Evolutionary conservation across 2,113 vertebrate species (phyloP).

Genomic region (Oxygymnocypris stewartii): DNA sequence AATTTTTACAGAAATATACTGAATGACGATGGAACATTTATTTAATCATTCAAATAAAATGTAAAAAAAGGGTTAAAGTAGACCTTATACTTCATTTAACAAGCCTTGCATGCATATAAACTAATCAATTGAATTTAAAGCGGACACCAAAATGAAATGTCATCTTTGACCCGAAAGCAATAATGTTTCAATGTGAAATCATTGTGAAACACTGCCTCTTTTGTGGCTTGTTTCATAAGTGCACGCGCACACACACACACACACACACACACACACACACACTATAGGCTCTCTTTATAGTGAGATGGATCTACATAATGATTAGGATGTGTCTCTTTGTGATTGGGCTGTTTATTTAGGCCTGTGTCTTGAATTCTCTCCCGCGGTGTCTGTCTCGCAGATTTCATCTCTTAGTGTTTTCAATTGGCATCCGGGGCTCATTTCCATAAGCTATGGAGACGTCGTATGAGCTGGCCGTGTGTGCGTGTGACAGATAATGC

Average conservation of each 20-base stretch:
- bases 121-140: neutral
- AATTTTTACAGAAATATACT: too few relatives aligned
- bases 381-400: constrained; percentile 33
- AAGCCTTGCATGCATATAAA: neutral
- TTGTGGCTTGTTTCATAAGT: neutral
- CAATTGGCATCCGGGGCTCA: constrained; percentile 47
- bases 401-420: constrained; percentile 55
- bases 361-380: constrained; percentile 45
- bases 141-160: neutral
- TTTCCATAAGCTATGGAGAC: constrained; percentile 55
- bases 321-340: neutral
- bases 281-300: neutral
- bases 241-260: too few relatives aligned
- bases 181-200: neutral
- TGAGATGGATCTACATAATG: constrained; percentile 14
- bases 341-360: constrained; percentile 44
- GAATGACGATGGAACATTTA: too few relatives aligned
- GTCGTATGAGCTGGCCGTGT: constrained; percentile 33
- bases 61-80: neutral
- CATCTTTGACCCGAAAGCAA: neutral
- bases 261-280: neutral
- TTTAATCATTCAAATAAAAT: too few relatives aligned
- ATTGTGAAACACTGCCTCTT: neutral
- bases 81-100: neutral
- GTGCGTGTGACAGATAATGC: constrained; percentile 30